Base-by-base conservation (phyloP, 2,797 vertebrate species). In the Chrysocyon brachyurus region DNA sequence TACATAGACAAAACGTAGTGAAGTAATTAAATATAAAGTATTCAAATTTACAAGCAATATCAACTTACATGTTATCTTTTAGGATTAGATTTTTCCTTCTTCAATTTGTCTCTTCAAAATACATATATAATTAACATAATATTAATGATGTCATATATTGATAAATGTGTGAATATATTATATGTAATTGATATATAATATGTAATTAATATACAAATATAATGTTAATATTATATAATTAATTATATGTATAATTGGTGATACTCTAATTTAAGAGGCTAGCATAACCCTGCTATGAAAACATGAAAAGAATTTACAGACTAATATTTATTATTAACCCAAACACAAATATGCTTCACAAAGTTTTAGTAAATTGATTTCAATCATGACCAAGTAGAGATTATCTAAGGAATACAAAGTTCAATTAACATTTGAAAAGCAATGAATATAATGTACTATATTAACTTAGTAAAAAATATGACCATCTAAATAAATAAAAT, bases 301-400 rank as follows among this genome's bases (percentile, higher is more conserved):
- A 24, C 52, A 79, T 59, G n/a, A 79, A 89, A 59, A 90, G 90
- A 66, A 70, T 19, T 70, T 72, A 64, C 16, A n/a, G 16, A 63
- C 10, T 66, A 75, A 33, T 75, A 75, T 40, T 21, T 4, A 90
- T 78, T 24, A 81, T 66, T 91, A 94, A 52, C 31, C 11, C 10
- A 79, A 75, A 57, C n/a, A 79, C 61, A 87, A 94, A 86, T 59
- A 90, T 82, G n/a, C 46, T 49, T 78, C 68, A 63, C 46, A 63
- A 68, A 83, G 36, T 59, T 73, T 92, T 88, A 89, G 26, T 77
- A 89, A 54, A 84, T 73, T 94, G n/a, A 83, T 68, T 75, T 79
- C 12, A 52, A 83, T 12, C 11, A 57, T 66, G 28, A 87, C 9
- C 1, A 28, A 93, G 2, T 75, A 17, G 52, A 28, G 5, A 83